Base-by-base conservation (phyloP, 2,797 vertebrate genomes). In the Moxostoma hubbsi region DNA sequence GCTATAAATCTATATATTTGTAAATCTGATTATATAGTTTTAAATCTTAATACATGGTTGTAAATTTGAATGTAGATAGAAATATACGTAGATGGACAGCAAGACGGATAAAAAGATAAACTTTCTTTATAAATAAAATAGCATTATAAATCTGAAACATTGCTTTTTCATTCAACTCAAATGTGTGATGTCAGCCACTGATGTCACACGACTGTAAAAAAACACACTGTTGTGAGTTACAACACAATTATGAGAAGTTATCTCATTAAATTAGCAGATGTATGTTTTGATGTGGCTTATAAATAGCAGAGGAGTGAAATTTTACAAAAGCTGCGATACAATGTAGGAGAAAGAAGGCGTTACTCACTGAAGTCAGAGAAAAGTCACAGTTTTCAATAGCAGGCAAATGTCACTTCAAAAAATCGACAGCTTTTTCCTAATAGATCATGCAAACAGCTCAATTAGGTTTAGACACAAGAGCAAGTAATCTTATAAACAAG, bases 231-330 rank as follows among this genome's bases (percentile, higher is more conserved):
- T 58, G 11, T 68, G 43, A 43, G 5, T 15, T 59, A 59, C 46
- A 67, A 24, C 53, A 76, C 75, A 61, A 13, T 43, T 61, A 46
- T 58, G 36, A 59, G 54, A 8, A 66, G 54, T 57, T n/a, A 11
- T 55, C 43, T 62, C 63, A 16, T 59, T 49, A 68, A 63, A 8
- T 51, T 62, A 62, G 61, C 73, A 59, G 50, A 58, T 47, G 16
- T 18, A 12, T 63, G 51, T 11, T 36, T 49, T 73, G 67, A 59
- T 75, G n/a, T 64, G 61, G 51, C 6, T 63, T 72, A 65, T 43
- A 75, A 62, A 75, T 59, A 65, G 73, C 73, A 63, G 65, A 79
- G 59, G 63, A 65, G 75, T 51, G 81, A 83, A 66, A 58, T 47
- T 79, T 83, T 55, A 81, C 75, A 76, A 43, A 12, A 15, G 54